These are phyloP conservation scores for Oryzias dopingdopingensis DNA, from an alignment of 2,797 vertebrate species.

Conservation along the genomic window DNA sequence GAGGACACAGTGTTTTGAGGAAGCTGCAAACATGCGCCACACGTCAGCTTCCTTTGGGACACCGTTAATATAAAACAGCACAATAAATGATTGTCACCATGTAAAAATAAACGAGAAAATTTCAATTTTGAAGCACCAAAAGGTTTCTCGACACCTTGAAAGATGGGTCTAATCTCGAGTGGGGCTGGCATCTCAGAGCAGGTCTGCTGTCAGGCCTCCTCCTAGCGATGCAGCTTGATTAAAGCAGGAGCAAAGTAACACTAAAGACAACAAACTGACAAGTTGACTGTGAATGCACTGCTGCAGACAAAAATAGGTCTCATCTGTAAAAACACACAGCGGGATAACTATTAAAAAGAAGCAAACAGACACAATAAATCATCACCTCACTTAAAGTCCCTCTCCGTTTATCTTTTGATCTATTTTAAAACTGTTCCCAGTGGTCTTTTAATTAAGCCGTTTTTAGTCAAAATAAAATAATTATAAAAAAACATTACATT, in stretches of 20 bases:
- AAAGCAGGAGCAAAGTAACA: slow-evolving; percentile 43
- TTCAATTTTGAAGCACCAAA: slow-evolving; percentile 39
- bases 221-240: slow-evolving; percentile 46
- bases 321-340: slow-evolving; percentile 25
- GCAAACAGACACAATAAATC: slow-evolving; percentile 5
- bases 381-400: slow-evolving; percentile 17
- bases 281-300: slow-evolving; percentile 30
- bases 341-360: slow-evolving; percentile 7
- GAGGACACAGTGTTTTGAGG: slow-evolving; percentile 34
- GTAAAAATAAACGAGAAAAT: slow-evolving; percentile 45
- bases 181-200: slow-evolving; percentile 29
- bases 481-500: too few relatives aligned
- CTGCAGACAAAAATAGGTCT: slow-evolving; percentile 37
- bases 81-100: slow-evolving; percentile 53
- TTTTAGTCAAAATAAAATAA: too few relatives aligned
- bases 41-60: slow-evolving; percentile 58
- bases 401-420: too few relatives aligned
- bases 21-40: slow-evolving; percentile 41
- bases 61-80: slow-evolving; percentile 49
- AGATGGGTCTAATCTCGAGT: slow-evolving; percentile 42
- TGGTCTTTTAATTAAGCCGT: too few relatives aligned
- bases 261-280: slow-evolving; percentile 46
- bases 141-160: slow-evolving; percentile 45
- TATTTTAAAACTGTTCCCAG: too few relatives aligned
- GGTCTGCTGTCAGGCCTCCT: slow-evolving; percentile 49